Base-by-base conservation (phyloP, 2,113 vertebrate species). In the Trichechus manatus region DNA sequence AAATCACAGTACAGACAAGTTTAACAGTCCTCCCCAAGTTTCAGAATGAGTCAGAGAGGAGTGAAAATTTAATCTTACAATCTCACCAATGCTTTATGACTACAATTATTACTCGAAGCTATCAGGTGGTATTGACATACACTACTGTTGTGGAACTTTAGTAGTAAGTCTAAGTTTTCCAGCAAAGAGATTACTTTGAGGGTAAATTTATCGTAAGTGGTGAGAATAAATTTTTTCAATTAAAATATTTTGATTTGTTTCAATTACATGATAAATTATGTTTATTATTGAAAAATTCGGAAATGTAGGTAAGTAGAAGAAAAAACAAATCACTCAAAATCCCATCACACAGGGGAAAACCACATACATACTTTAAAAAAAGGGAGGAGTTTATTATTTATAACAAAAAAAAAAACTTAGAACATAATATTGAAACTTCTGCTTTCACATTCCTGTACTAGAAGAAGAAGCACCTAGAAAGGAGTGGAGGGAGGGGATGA, bases 21-120 rank as follows among this genome's bases (percentile, higher is more conserved):
- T 68, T 42, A 53, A 61, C 33, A 50, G 25, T 36, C n/a, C 22
- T 84, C 64, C 29, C n/a, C 11, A 44, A n/a, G 27, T 75, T 85
- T 61, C 61, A 96, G 61, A 75, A 50, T 56, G 68, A 94, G 59
- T 81, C 25, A 63, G 64, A 87, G 36, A 95, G 86, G 53, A 86
- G 79, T 91, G 82, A 96, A 66, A 96, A 94, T 77, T 94, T 94
- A 85, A 87, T 64, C 50, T 95, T 92, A 83, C 17, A 33, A 68
- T 86, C 86, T 80, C 89, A 75, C 39, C 59, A 59, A 75, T 86
- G 39, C 53, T 92, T 97, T 87, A 72, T 92, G 56, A 50, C 61
- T 95, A 10, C 47, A 90, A 61, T 94, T 86, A 72, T 74, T 90
- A 36, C 61, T 94, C 31, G 27, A 64, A 78, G 59, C 19, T 89